Evolutionary conservation across 2,888 invertebrate genomes (phyloP).

Genomic region (Fragum fragum): DNA sequence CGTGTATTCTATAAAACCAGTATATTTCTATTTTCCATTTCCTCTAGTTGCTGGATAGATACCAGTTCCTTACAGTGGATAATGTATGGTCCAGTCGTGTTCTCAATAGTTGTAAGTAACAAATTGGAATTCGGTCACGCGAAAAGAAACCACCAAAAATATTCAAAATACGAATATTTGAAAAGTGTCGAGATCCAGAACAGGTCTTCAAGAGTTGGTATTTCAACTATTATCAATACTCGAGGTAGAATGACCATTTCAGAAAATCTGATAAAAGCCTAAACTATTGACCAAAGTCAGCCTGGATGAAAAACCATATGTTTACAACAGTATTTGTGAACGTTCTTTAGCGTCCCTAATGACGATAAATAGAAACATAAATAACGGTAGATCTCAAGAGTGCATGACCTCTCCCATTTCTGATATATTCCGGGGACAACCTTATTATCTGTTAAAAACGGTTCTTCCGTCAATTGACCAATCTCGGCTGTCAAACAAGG

Average conservation of each 20-base stretch:
- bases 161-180: not conserved
- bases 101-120: conserved; percentile 62
- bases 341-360: too few relatives aligned
- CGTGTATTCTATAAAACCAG: too few relatives aligned
- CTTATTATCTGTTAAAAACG: not conserved
- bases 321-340: too few relatives aligned
- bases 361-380: too few relatives aligned
- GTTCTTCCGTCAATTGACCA: not conserved
- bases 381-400: too few relatives aligned
- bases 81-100: conserved; percentile 65
- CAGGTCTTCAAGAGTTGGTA: not conserved
- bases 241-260: not conserved
- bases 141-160: not conserved
- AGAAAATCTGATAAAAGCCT: not conserved
- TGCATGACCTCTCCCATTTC: too few relatives aligned
- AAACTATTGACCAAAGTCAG: too few relatives aligned
- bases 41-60: conserved; percentile 66
- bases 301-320: too few relatives aligned
- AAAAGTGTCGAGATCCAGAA: not conserved
- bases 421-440: too few relatives aligned
- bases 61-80: conserved; percentile 65
- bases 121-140: not conserved
- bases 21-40: too few relatives aligned
- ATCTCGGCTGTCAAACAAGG: too few relatives aligned
- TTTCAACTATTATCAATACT: not conserved